phyloP scores from a whole-genome alignment of 2,113 vertebrate genomes.

The Halcyon malimbica region DNA sequence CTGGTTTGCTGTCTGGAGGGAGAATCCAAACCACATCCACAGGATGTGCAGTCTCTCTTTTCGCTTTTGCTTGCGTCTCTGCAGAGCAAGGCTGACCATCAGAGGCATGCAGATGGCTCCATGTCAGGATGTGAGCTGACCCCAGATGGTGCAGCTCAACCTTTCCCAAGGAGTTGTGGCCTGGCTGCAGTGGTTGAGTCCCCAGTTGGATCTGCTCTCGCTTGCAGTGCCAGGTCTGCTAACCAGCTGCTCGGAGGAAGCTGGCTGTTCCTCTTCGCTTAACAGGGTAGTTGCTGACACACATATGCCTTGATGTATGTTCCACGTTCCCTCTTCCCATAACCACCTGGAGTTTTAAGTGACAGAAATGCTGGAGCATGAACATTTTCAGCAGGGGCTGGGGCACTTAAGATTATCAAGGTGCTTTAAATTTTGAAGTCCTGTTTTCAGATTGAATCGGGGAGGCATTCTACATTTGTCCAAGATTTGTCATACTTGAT shows the following conservation, averaged over 20 bases:
- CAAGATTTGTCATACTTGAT: not conserved
- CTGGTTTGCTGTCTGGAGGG: not conserved
- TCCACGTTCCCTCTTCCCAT: not conserved
- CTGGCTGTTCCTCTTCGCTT: not conserved
- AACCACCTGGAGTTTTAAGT: not conserved
- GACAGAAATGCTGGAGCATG: not conserved
- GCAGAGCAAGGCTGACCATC: not conserved
- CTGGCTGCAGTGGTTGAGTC: not conserved
- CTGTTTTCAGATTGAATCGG: not conserved
- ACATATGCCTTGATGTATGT: not conserved
- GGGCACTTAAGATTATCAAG: not conserved
- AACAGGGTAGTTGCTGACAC: accelerated
- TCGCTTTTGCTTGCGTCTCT: accelerated
- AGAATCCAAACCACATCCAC: not conserved
- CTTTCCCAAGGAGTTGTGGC: not conserved
- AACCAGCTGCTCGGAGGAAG: not conserved
- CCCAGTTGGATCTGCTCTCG: not conserved
- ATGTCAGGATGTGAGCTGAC: not conserved
- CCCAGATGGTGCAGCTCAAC: not conserved
- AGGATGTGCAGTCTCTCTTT: not conserved
- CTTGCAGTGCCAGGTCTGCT: not conserved
- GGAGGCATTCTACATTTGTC: not conserved
- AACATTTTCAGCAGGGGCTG: not conserved
- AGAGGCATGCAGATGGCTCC: not conserved
- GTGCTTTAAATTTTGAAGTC: not conserved